Conservation (phyloP, 2,888 invertebrate species). For the Rotaria sp. region DNA sequence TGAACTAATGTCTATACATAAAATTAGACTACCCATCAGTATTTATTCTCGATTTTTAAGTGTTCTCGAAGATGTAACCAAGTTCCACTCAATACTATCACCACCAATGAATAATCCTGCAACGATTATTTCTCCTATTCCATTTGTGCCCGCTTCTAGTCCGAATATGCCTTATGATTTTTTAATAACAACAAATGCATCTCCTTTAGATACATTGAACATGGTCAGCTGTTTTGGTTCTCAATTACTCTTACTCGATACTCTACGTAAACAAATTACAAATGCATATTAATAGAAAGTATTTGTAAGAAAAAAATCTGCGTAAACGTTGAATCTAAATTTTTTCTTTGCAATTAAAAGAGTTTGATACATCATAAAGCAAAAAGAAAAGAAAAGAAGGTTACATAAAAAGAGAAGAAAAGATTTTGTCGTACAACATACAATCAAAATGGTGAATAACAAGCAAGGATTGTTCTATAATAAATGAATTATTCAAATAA, state of each 20-base stretch:
- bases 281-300: background rate
- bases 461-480: slow-evolving; percentile 18
- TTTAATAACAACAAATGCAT: background rate
- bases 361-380: slow-evolving; percentile 3
- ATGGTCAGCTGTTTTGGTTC: background rate
- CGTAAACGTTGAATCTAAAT: background rate
- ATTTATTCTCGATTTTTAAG: background rate
- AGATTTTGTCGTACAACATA: background rate
- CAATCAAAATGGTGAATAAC: background rate
- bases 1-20: background rate
- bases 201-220: background rate
- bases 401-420: background rate
- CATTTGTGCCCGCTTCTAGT: background rate
- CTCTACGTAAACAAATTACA: background rate
- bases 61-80: background rate
- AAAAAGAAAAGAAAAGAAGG: background rate
- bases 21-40: background rate
- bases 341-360: slow-evolving; percentile 15
- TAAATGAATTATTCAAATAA: slow-evolving; percentile 4
- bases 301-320: background rate
- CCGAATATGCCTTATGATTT: background rate
- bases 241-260: background rate
- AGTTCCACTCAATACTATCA: background rate
- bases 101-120: background rate
- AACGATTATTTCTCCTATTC: background rate